phyloP scores from a whole-genome alignment of 2,113 vertebrate genomes.

The Thamnophis sirtalis region DNA sequence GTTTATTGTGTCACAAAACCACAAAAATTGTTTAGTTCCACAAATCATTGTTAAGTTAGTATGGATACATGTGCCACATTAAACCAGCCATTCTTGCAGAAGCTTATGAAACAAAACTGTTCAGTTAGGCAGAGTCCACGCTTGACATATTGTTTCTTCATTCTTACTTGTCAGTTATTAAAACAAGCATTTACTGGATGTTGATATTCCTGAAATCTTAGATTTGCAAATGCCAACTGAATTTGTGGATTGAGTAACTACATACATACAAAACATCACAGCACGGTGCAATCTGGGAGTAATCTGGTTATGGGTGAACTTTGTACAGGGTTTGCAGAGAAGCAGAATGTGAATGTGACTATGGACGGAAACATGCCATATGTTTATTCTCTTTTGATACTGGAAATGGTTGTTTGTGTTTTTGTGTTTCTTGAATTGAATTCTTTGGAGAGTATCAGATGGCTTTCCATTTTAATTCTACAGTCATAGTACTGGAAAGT shows the following conservation, averaged over 20 bases:
- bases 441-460: neutral
- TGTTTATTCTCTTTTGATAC: constrained; percentile 5
- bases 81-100: neutral
- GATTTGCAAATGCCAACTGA: neutral
- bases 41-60: neutral
- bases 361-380: neutral
- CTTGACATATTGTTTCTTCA: neutral
- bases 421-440: neutral
- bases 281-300: neutral
- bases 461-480: neutral
- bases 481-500: neutral
- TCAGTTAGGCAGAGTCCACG: neutral
- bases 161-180: neutral
- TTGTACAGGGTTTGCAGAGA: neutral
- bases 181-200: neutral
- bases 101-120: neutral
- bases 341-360: neutral
- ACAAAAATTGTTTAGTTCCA: neutral
- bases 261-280: neutral
- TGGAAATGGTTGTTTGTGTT: neutral
- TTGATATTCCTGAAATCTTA: neutral
- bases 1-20: neutral
- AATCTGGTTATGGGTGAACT: neutral
- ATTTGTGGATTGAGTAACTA: neutral
- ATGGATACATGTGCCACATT: neutral